Conservation (phyloP, 2,888 invertebrate species). For the Mesorhabditis spiculigera region DNA sequence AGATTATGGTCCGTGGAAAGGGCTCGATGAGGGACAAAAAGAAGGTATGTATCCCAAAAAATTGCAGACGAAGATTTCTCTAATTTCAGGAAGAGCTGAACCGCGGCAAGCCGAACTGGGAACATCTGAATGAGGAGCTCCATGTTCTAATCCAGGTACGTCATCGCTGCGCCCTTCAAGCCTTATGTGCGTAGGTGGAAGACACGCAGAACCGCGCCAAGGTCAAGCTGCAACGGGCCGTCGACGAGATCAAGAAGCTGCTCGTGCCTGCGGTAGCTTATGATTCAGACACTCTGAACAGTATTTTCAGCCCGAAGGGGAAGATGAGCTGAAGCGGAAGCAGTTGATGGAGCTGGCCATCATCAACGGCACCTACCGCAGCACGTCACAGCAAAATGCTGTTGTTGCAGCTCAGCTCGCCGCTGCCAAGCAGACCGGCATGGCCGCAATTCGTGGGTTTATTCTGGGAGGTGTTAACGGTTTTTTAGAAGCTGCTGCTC, state of each 20-base stretch:
- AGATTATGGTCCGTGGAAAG: constrained; percentile 88
- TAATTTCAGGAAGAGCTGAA: constrained; percentile 89
- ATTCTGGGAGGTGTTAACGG: not conserved
- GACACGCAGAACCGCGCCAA: constrained; percentile 95
- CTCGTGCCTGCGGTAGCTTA: constrained; percentile 82
- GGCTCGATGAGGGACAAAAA: constrained; percentile 56
- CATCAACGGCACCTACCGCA: constrained; percentile 96
- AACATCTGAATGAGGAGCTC: constrained; percentile 95
- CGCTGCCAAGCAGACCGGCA: constrained; percentile 28
- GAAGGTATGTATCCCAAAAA: constrained; percentile 26
- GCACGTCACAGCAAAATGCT: constrained; percentile 31
- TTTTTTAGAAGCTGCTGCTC: not conserved
- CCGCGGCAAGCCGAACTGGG: constrained; percentile 99
- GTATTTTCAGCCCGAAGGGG: constrained; percentile 86
- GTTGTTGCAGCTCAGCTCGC: constrained; percentile 31
- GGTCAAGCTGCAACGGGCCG: constrained; percentile 87
- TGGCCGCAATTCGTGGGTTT: constrained; percentile 30
- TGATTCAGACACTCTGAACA: not conserved
- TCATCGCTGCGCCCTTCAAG: not conserved
- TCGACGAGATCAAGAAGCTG: constrained; percentile 95
- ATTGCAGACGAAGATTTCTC: constrained; percentile 1
- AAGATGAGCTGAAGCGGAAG: constrained; percentile 98
- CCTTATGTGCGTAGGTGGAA: constrained; percentile 70
- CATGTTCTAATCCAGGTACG: constrained; percentile 84
- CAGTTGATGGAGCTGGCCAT: constrained; percentile 99